Percentiles rank a stretch among this genome's conserved stretches.
Evolutionary conservation across 2,797 vertebrate species (phyloP).

Genomic region (Steatocranus sp.): DNA sequence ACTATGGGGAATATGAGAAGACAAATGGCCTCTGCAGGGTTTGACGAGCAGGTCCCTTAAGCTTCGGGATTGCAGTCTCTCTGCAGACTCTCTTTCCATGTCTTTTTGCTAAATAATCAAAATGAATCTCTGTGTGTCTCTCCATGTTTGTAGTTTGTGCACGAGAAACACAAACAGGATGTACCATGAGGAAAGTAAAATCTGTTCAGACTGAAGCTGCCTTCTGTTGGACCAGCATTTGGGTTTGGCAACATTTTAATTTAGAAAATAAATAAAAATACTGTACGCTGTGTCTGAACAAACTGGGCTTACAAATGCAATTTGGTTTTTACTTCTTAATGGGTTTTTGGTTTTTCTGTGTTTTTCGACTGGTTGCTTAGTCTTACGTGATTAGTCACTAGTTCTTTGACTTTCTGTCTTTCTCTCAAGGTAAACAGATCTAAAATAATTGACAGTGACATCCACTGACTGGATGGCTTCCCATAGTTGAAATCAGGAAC

Average conservation of each 20-base stretch:
- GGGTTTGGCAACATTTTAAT: neutral
- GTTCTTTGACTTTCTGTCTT: neutral
- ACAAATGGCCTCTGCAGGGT: neutral
- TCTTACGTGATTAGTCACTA: neutral
- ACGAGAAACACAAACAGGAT: neutral
- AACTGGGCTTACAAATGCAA: neutral
- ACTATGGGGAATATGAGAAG: neutral
- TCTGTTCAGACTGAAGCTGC: neutral
- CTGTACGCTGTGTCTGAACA: neutral
- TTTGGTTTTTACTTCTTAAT: neutral
- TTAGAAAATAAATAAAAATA: neutral
- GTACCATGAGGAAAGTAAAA: neutral
- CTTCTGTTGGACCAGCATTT: neutral
- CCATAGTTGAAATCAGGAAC: slow-evolving; percentile 27
- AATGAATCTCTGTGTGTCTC: neutral
- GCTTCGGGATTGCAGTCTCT: neutral
- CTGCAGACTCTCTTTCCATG: neutral
- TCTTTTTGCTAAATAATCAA: neutral
- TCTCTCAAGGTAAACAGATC: neutral
- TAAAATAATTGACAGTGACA: neutral
- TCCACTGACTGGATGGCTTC: slow-evolving; percentile 12
- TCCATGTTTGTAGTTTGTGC: neutral
- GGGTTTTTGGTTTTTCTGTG: neutral
- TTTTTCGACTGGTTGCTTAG: neutral
- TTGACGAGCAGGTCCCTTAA: neutral